phyloP scores from a whole-genome alignment of 2,888 invertebrate species.

The Cataglyphis albicans region DNA sequence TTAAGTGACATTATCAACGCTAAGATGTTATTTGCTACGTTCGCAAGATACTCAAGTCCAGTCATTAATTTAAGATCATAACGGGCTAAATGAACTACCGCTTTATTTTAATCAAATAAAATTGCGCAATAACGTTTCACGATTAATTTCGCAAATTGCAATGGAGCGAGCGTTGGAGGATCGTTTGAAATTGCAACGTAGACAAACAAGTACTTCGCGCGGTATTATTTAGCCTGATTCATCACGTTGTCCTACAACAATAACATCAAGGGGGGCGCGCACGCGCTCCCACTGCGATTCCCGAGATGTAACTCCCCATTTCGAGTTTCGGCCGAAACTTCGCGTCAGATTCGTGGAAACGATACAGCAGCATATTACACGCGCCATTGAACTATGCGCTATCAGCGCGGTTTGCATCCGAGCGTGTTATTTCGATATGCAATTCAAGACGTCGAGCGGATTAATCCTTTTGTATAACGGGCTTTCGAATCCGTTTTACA shows the following conservation, averaged over 20 bases:
- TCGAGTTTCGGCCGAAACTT: constrained; percentile 71
- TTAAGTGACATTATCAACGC: not conserved
- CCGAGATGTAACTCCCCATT: constrained; percentile 67
- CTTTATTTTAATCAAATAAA: constrained; percentile 58
- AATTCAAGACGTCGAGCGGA: constrained; percentile 38
- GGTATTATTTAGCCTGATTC: constrained; percentile 74
- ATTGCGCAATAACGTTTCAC: constrained; percentile 62
- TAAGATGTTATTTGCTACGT: not conserved
- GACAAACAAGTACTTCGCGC: constrained; percentile 70
- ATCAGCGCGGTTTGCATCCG: constrained; percentile 42
- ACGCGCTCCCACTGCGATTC: constrained; percentile 61
- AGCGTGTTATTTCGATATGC: constrained; percentile 49
- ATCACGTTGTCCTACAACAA: constrained; percentile 68
- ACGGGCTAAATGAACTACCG: not conserved
- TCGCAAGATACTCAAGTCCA: not conserved
- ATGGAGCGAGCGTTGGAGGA: constrained; percentile 24
- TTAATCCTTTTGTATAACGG: not conserved
- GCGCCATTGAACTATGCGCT: constrained; percentile 65
- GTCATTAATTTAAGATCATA: constrained; percentile 8
- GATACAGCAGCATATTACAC: constrained; percentile 69
- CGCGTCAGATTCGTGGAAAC: constrained; percentile 66
- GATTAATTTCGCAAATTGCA: constrained; percentile 51
- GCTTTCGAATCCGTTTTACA: not conserved
- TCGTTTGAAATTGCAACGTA: constrained; percentile 52
- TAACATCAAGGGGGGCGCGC: constrained; percentile 48